Evolutionary conservation across 2,797 vertebrate genomes (phyloP), one percentile per base, ranked within the genome.

Genomic region (Chlorospingus flavigularis): DNA sequence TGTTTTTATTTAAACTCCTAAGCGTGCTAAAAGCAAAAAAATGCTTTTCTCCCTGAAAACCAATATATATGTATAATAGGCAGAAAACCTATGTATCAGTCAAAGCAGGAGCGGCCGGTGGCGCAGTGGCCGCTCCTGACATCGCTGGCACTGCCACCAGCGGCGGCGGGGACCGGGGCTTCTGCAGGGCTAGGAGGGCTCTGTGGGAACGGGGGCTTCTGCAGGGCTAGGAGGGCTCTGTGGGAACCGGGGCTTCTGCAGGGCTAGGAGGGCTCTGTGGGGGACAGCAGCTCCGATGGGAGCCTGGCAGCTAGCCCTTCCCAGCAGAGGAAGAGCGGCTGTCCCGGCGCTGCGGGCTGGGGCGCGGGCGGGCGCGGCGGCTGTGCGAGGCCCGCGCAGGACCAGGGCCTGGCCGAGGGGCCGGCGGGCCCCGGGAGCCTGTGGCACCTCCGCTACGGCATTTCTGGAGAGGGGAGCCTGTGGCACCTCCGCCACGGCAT

Each of bases 1-100:
- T 98, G 93, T 97, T 98, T 98, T 98, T 97, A 98, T 97, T 98
- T 98, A 97, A 97, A 93, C 92, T 96, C 96, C 92, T 97, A 97
- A 97, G 96, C 88, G 94, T 94, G 87, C 96, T 98, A 97, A 98
- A 55, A 72, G 89, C 97, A 95, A 97, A 97, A 97, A 97, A 98
- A 97, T 88, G 80, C 40, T 83, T 95, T 90, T 37, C 48, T 74
- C 55, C 57, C 45, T 55, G 95, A 94, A 97, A 97, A 93, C 95
- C 90, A 92, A 97, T 95, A 95, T 50, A 71, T 94, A 75, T 47
- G 10, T 93, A 58, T 81, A 95, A 75, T 31, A 95, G 70, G 75
- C 54, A 90, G 77, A 84, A 95, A 96, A 97, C 61, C 66, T 95
- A 90, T 48, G 60, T 78, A 94, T 92, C 81, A 42, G 86, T 92